phyloP scores from a whole-genome alignment of 1,140 invertebrate species.

The Drosophila aff. region DNA sequence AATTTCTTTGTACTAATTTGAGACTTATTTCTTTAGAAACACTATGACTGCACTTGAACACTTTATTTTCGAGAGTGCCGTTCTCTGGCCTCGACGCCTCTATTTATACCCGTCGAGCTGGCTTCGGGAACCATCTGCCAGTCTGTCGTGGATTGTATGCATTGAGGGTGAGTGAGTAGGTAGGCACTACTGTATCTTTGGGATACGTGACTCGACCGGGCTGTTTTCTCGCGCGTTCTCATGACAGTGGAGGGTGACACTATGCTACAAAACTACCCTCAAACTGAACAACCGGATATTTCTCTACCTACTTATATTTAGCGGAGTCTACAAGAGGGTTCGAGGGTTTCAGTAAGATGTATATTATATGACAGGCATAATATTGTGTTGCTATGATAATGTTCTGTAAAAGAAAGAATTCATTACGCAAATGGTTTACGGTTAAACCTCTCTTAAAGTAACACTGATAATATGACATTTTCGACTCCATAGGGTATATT shows the following conservation, averaged over 20 bases:
- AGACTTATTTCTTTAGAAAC: constrained; percentile 28
- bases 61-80: constrained; percentile 59
- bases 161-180: constrained; percentile 36
- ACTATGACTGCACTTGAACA: constrained; percentile 63
- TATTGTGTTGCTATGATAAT: not conserved
- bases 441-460: not conserved
- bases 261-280: constrained; percentile 32
- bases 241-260: constrained; percentile 12
- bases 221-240: constrained; percentile 17
- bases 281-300: not conserved
- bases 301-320: not conserved
- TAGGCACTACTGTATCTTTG: constrained; percentile 4
- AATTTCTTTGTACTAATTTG: constrained; percentile 32
- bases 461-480: not conserved
- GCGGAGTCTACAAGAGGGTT: not conserved
- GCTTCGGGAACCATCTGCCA: constrained; percentile 54
- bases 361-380: too few species aligned
- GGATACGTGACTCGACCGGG: constrained; percentile 44
- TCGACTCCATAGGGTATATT: not conserved
- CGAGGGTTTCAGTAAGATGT: not conserved
- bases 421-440: not conserved
- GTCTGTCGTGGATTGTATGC: constrained; percentile 25
- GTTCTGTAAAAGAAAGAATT: not conserved
- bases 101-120: constrained; percentile 62
- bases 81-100: not conserved